Evolutionary conservation across 1,140 invertebrate genomes (phyloP).

Genomic region (Popillia japonica): DNA sequence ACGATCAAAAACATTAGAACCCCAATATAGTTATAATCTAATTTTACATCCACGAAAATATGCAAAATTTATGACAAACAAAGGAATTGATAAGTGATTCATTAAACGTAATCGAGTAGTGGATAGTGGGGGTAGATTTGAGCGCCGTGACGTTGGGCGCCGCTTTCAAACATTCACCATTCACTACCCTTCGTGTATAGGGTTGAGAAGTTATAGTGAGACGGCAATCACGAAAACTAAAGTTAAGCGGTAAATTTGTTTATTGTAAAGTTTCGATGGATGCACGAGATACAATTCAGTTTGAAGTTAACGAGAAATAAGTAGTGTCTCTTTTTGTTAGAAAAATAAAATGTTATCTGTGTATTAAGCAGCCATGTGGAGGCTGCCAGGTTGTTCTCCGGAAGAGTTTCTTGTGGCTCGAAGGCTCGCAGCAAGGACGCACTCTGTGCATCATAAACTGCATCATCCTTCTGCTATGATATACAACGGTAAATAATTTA

Average conservation of each 20-base stretch:
- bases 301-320: background rate
- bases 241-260: background rate
- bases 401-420: constrained; percentile 38
- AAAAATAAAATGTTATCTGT: constrained; percentile 34
- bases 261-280: background rate
- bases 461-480: constrained; percentile 30
- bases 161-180: constrained; percentile 33
- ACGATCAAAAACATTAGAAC: background rate
- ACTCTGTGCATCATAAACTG: constrained; percentile 36
- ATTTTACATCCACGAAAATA: too few species aligned
- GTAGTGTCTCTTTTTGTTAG: constrained; percentile 11
- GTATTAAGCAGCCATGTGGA: constrained; percentile 39
- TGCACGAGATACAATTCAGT: background rate
- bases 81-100: constrained; percentile 8
- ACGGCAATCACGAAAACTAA: background rate
- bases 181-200: background rate
- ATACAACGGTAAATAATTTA: constrained; percentile 46
- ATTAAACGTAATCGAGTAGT: background rate
- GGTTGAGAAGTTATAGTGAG: background rate
- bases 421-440: constrained; percentile 24
- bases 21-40: too few species aligned
- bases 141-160: constrained; percentile 32
- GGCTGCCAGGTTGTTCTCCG: constrained; percentile 38
- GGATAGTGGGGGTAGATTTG: constrained; percentile 18
- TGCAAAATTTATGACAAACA: background rate